Evolutionary conservation across 2,888 invertebrate genomes (phyloP).

Genomic region (Drosophila nr. perissopoda): DNA sequence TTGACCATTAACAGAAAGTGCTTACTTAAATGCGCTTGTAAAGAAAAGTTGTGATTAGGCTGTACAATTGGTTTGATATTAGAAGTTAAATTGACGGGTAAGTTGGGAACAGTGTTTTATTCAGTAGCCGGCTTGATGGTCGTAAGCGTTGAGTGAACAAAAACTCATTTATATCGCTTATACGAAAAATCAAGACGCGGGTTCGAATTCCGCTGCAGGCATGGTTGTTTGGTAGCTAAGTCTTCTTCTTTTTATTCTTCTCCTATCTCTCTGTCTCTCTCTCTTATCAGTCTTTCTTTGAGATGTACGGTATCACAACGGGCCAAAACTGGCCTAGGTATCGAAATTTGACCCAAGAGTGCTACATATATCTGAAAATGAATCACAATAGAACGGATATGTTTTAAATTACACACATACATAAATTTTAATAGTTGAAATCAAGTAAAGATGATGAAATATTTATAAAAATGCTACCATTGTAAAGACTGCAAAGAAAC

Average conservation of each 20-base stretch:
- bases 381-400: not conserved
- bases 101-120: not conserved
- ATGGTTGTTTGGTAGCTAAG: too few relatives aligned
- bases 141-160: too few relatives aligned
- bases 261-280: too few relatives aligned
- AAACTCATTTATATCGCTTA: too few relatives aligned
- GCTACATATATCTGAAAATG: not conserved
- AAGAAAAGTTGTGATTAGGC: slow-evolving; percentile 46
- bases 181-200: too few relatives aligned
- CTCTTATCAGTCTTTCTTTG: too few relatives aligned
- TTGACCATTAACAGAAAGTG: slow-evolving; percentile 57
- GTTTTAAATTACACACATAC: not conserved
- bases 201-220: too few relatives aligned
- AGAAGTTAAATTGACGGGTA: not conserved
- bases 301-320: too few relatives aligned
- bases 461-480: not conserved
- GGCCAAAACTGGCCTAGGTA: too few relatives aligned
- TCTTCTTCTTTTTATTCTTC: too few relatives aligned
- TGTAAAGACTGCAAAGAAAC: not conserved
- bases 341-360: not conserved
- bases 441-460: not conserved
- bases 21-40: slow-evolving; percentile 26
- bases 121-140: too few relatives aligned
- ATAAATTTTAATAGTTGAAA: not conserved
- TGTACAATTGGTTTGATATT: not conserved